Conservation (phyloP, 2,888 invertebrate genomes). For the Microctonus hyperodae region DNA sequence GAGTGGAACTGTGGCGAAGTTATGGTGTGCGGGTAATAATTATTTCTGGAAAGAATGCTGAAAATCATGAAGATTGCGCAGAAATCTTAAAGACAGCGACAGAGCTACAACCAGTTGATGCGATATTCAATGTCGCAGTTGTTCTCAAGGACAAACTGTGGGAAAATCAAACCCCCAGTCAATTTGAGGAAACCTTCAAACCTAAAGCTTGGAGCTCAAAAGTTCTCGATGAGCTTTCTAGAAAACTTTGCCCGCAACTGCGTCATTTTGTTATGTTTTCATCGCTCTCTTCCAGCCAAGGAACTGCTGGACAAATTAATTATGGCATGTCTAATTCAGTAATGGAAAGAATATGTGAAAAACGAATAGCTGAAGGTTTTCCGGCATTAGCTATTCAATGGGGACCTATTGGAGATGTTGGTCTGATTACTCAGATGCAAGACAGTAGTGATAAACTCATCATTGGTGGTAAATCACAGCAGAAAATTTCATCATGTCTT, state of each 20-base stretch:
- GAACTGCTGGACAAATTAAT: slow-evolving; percentile 72
- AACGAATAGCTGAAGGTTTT: slow-evolving; percentile 61
- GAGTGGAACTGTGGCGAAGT: slow-evolving; percentile 72
- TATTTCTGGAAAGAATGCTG: slow-evolving; percentile 74
- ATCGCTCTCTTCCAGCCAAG: slow-evolving; percentile 71
- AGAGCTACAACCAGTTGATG: slow-evolving; percentile 67
- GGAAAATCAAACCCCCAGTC: slow-evolving; percentile 65
- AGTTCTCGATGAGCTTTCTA: slow-evolving; percentile 66
- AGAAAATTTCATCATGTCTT: slow-evolving; percentile 84
- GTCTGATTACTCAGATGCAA: slow-evolving; percentile 79
- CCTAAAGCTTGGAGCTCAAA: slow-evolving; percentile 70
- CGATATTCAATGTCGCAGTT: slow-evolving; percentile 73
- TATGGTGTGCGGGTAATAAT: slow-evolving; percentile 76
- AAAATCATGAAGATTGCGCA: slow-evolving; percentile 74
- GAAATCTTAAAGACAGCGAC: slow-evolving; percentile 70
- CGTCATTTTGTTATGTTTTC: slow-evolving; percentile 72
- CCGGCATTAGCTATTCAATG: slow-evolving; percentile 69
- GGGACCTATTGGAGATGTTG: slow-evolving; percentile 75
- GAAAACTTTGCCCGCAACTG: slow-evolving; percentile 63
- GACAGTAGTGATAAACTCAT: slow-evolving; percentile 74
- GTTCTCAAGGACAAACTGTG: slow-evolving; percentile 67
- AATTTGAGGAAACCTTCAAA: slow-evolving; percentile 65
- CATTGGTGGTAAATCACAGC: slow-evolving; percentile 84
- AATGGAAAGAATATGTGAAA: slow-evolving; percentile 70
- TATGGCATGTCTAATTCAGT: slow-evolving; percentile 68